phyloP scores from a whole-genome alignment of 2,888 invertebrate genomes.

The Choreutis nemorana region DNA sequence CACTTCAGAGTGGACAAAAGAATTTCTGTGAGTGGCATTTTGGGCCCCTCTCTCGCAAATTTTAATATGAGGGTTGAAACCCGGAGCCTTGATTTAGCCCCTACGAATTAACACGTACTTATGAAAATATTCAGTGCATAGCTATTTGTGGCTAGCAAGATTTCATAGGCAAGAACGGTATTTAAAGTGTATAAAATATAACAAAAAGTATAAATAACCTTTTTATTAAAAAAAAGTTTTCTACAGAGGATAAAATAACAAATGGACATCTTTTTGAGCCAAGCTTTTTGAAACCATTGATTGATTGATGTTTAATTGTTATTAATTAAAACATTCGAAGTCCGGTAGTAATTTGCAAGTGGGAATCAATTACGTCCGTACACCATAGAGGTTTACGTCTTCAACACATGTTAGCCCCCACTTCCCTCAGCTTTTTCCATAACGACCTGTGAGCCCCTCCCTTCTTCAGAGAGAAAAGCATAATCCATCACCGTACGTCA shows the following conservation, averaged over 20 bases:
- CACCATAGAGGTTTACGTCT: conserved; percentile 66
- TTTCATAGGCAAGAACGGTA: no score
- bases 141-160: no score
- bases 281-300: no score
- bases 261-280: no score
- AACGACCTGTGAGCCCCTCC: conserved; percentile 68
- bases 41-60: conserved; percentile 36
- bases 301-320: no score
- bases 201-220: no score
- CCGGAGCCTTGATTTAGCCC: conserved; percentile 18
- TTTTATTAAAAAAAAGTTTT: no score
- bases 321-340: no score
- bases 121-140: conserved; percentile 3
- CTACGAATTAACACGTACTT: conserved; percentile 21
- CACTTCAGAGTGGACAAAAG: conserved; percentile 59
- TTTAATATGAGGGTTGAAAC: conserved; percentile 34
- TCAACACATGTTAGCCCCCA: conserved; percentile 68
- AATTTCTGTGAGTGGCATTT: conserved; percentile 51
- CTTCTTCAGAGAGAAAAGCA: conserved; percentile 69
- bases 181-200: no score
- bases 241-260: no score
- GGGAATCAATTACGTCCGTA: conserved; percentile 61
- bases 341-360: conserved; percentile 35
- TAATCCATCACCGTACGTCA: conserved; percentile 70
- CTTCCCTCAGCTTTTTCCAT: conserved; percentile 67